Evolutionary conservation across 2,888 invertebrate genomes (phyloP).

Genomic region (Crioceris asparagi): DNA sequence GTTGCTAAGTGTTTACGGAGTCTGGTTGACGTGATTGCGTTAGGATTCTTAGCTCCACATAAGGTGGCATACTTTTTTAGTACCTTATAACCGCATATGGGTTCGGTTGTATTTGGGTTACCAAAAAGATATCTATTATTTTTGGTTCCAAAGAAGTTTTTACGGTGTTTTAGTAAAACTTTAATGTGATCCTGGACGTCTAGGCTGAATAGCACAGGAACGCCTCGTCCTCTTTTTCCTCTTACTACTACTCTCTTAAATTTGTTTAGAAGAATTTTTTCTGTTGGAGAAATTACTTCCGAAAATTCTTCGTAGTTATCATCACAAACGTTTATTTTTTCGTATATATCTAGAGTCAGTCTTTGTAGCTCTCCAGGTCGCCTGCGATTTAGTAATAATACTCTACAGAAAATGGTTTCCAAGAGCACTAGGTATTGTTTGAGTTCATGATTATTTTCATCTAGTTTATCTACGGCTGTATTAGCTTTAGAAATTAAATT

Average conservation of each 20-base stretch:
- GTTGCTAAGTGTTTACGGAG: too few relatives aligned
- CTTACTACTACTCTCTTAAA: conserved; percentile 15
- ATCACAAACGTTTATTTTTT: conserved; percentile 1
- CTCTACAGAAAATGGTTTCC: conserved; percentile 19
- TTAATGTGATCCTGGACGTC: conserved; percentile 19
- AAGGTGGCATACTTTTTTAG: conserved; percentile 15
- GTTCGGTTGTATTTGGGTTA: conserved; percentile 6
- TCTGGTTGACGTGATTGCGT: too few relatives aligned
- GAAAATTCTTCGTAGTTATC: conserved; percentile 14
- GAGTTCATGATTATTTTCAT: conserved; percentile 13
- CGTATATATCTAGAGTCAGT: conserved; percentile 9
- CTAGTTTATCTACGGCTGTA: too few relatives aligned
- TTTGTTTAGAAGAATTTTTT: conserved; percentile 9
- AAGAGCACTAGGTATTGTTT: conserved; percentile 13
- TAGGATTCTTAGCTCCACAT: too few relatives aligned
- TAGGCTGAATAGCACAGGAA: conserved; percentile 19
- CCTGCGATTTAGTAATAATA: conserved; percentile 20
- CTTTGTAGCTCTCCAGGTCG: conserved; percentile 21
- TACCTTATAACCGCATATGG: conserved; percentile 18
- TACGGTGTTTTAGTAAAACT: conserved; percentile 4
- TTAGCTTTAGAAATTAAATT: too few relatives aligned
- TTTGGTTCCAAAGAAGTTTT: too few relatives aligned
- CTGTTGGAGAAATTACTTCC: conserved; percentile 7
- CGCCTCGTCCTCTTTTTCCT: conserved; percentile 13
- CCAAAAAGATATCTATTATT: conserved; percentile 9